These are phyloP conservation scores for Epistrophe grossulariae DNA, from an alignment of 2,888 invertebrate species.

Conservation along the genomic window DNA sequence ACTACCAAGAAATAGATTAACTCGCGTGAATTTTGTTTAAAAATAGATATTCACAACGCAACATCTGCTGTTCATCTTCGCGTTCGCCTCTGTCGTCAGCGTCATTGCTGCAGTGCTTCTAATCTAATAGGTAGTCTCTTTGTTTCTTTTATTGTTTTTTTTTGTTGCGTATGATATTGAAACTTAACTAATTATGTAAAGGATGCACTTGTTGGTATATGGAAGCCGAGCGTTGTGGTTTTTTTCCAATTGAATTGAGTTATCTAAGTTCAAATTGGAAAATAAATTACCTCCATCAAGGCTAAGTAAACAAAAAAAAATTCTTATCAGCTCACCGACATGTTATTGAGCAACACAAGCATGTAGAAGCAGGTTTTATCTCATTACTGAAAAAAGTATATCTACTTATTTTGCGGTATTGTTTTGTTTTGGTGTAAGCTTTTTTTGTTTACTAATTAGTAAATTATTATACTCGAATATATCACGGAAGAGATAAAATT, in stretches of 20 bases:
- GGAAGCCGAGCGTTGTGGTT: not conserved
- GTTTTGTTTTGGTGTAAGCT: not conserved
- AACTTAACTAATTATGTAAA: constrained; percentile 25
- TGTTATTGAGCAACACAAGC: not conserved
- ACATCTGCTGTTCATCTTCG: constrained; percentile 44
- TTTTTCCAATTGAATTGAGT: constrained; percentile 20
- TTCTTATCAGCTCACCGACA: constrained; percentile 9
- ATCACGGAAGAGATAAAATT: constrained; percentile 8
- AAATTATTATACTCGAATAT: not conserved
- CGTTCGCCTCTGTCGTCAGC: not conserved
- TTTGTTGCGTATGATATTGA: constrained; percentile 7
- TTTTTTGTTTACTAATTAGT: not conserved
- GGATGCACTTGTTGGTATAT: constrained; percentile 6
- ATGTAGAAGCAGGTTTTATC: constrained; percentile 14
- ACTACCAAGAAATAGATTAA: constrained; percentile 31
- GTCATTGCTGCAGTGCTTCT: constrained; percentile 5
- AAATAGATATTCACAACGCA: constrained; percentile 45
- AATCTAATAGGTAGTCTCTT: not conserved
- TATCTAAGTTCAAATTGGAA: constrained; percentile 39
- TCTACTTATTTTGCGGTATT: not conserved
- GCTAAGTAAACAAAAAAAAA: constrained; percentile 22
- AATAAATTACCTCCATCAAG: constrained; percentile 17
- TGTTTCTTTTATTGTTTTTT: not conserved
- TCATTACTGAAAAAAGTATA: not conserved
- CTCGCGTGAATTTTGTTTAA: constrained; percentile 36